Evolutionary conservation across 2,888 invertebrate species (phyloP), one percentile per base, ranked within the genome.

Genomic region (Cantharis rufa): DNA sequence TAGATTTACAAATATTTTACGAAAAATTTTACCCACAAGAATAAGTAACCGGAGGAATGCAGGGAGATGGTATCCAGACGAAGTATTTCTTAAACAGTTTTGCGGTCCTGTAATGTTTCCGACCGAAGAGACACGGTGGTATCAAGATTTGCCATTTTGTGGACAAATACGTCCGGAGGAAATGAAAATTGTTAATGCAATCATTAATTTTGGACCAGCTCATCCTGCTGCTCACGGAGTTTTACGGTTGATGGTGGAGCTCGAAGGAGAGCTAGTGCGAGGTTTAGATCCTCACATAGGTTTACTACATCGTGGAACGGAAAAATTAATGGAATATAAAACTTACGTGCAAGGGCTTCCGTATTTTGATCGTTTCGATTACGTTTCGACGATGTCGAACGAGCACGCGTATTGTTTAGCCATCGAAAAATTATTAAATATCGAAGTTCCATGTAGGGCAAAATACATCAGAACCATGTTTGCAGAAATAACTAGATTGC

Each of bases 221-320:
- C 97, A 97, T 89, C 97, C 97, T 1, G 96, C 97, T 3, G 97
- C 97, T 62, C 97, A 97, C 85, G 97, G 97, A 9, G 96, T 96
- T 61, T 89, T 97, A 21, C 91, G 96, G 70, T 89, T 97, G 70
- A 92, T 97, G 10, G 87, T 96, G 18, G 93, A 95, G 83, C 86
- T 97, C 69, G 95, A 96, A 79, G 96, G 95, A 64, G 96, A 97
- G 91, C 91, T 92, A 7, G 94, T 97, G 0, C 88, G 93, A 21
- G 89, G 93, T 80, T 92, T 95, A 3, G 95, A 96, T 87, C 96
- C 96, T 2, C 96, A 97, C 84, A 93, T 97, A 81, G 97, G 97
- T 0, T 91, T 96, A 21, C 88, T 97, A 66, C 97, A 97, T 87
- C 91, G 97, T 81, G 97, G 94, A 48, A 96, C 96, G 0, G 97